Evolutionary conservation across 2,888 invertebrate genomes (phyloP).

Genomic region (Panopea generosa): DNA sequence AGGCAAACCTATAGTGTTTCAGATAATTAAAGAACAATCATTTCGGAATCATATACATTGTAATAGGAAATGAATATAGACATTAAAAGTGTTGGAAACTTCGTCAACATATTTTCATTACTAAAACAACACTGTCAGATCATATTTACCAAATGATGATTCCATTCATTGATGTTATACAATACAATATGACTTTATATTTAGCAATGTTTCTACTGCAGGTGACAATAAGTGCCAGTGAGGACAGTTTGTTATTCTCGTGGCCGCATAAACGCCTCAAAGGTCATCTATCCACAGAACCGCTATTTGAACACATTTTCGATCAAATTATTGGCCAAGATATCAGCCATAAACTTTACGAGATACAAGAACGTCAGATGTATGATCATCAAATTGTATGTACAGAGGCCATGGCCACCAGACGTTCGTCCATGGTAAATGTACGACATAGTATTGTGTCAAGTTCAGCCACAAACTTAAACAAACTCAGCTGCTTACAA

Average conservation of each 20-base stretch:
- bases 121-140: no score
- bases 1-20: no score
- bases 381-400: conserved; percentile 61
- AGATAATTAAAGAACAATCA: no score
- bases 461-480: conserved; percentile 60
- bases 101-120: no score
- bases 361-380: conserved; percentile 75
- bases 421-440: conserved; percentile 78
- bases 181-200: no score
- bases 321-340: conserved; percentile 93
- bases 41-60: no score
- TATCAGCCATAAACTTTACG: conserved; percentile 93
- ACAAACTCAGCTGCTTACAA: conserved; percentile 67
- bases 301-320: conserved; percentile 91
- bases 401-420: conserved; percentile 58
- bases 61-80: no score
- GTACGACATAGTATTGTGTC: conserved; percentile 72
- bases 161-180: no score
- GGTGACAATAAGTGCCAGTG: conserved; percentile 92
- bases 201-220: no score
- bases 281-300: conserved; percentile 91
- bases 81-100: no score
- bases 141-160: no score
- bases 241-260: conserved; percentile 91
- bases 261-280: conserved; percentile 92